Evolutionary conservation across 2,888 invertebrate genomes (phyloP), one percentile per base, ranked within the genome.

Genomic region (Melitaea athalia): DNA sequence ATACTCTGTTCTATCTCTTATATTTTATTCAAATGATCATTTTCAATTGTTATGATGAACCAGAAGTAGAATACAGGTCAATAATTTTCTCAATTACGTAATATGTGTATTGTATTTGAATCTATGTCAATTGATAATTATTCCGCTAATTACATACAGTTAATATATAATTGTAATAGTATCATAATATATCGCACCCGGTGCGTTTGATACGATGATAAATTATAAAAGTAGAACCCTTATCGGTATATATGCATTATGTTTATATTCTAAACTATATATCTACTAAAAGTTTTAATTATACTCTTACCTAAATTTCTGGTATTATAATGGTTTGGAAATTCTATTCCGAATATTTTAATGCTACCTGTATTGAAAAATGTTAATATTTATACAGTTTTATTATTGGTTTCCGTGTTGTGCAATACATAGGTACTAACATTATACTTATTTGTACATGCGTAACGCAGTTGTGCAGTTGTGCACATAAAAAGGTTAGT

Each of bases 401-500:
- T 74, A 76, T 78, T 38, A 78, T 79, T 81, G 79, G 81, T 61
- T 59, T 69, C 77, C 78, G 78, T 82, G 81, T 88, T 88, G 79
- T 87, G 85, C 85, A 88, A 89, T 79, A n/a, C n/a, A n/a, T n/a
- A n/a, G n/a, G n/a, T n/a, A 74, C 72, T 76, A 76, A 80, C 79
- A 79, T 73, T 63, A 59, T 24, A 8, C 49, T 12, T 14, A 57
- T n/a, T 57, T 38, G 43, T 42, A 63, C 63, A 57, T 42, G 14
- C 55, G 31, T 63, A 69, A 63, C 67, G 71, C 70, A 75, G 80
- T 81, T 87, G 86, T 88, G 84, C 85, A 79, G 31, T 5, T 55
- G 33, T 7, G 31, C 11, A 52, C 2, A 33, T 12, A 33, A 14
- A 33, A 55, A 55, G 14, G 0, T 38, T 38, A 6, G 33, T 55